Base-by-base conservation (phyloP, 1,140 invertebrate species). In the Euglossa dilemma region DNA sequence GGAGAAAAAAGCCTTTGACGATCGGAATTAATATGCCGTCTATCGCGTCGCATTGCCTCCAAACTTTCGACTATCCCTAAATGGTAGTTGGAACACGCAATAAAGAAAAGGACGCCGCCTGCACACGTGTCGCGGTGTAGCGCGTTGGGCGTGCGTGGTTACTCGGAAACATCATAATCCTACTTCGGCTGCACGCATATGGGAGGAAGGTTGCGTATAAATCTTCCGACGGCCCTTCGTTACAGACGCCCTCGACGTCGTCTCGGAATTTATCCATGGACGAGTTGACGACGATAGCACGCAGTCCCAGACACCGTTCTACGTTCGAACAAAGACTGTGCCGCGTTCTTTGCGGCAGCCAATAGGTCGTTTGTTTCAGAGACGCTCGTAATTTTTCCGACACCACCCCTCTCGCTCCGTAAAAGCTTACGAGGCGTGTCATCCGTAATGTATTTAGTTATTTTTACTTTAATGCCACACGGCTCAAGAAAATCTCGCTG, bases 81-180 rank as follows among this genome's bases (percentile, higher is more conserved):
- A 74, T 50, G 25, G 36, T 8, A n/a, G 6, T 16, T 36, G 64
- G 20, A 25, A 69, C 64, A 84, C 23, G 76, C 67, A 36, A 43
- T 80, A 77, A 87, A 86, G n/a, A 23, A 80, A 73, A 69, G 45
- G 72, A 45, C 59, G n/a, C 23, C 61, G 43, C 18, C 36, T 70
- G 28, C 45, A 79, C 70, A 85, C 75, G 76, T 83, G 84, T 80
- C 71, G 47, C 36, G 50, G 52, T 25, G 52, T 43, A 47, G 23
- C 25, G 11, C 63, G 63, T 36, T 43, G 67, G 72, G 70, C 72
- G 69, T 82, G 82, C 81, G 77, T 20, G 59, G 77, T 87, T 91
- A 90, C 87, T 90, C 64, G 74, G 87, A 91, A 91, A 91, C 84
- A 83, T 91, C 90, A 91, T 91, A 90, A 90, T 90, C 84, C 80